Conservation (phyloP, 2,888 invertebrate species). For the Synergus laeviventris region DNA sequence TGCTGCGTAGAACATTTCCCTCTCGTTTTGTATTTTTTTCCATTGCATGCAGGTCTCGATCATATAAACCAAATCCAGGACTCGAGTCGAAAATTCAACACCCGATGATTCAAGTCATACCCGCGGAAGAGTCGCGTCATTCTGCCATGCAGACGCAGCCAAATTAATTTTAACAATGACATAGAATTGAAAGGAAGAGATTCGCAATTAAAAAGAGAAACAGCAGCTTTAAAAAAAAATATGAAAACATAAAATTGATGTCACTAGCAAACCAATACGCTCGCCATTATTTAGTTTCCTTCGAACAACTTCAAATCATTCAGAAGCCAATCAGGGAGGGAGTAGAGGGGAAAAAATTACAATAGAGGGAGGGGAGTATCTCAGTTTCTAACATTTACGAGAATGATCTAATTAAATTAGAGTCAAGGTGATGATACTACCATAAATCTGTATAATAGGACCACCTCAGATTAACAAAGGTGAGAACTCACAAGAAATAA, state of each 20-base stretch:
- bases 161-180: conserved; percentile 25
- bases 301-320: no score
- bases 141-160: conserved; percentile 2
- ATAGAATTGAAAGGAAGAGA: neutral
- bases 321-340: no score
- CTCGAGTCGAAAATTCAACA: conserved; percentile 4
- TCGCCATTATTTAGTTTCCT: no score
- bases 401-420: neutral
- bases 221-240: no score
- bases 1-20: neutral
- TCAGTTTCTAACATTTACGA: no score
- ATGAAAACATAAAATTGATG: no score
- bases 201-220: conserved; percentile 21
- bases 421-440: neutral
- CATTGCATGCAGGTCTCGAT: neutral
- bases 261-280: no score
- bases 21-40: neutral
- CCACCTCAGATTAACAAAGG: neutral
- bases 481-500: neutral
- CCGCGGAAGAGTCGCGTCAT: neutral
- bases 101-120: conserved; percentile 7
- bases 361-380: no score
- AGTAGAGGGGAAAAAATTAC: no score
- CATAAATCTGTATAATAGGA: neutral
- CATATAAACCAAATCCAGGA: neutral